These are phyloP conservation scores for Ascidia mentula DNA, from an alignment of 23 tunicate genomes.

Conservation along the genomic window DNA sequence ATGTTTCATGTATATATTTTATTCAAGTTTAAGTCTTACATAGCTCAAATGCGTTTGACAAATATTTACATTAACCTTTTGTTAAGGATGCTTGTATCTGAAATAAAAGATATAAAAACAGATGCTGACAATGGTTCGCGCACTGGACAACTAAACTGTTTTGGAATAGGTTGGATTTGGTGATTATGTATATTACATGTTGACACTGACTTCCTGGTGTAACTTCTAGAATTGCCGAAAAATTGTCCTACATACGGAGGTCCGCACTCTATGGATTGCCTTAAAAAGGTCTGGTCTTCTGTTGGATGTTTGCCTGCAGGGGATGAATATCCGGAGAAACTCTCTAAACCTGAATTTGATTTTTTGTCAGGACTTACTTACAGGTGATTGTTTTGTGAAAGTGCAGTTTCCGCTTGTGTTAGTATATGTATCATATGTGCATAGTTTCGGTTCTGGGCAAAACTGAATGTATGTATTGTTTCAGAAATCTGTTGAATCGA, in stretches of 20 bases:
- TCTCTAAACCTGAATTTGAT: neutral
- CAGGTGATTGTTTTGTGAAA: neutral
- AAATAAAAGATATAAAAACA: neutral
- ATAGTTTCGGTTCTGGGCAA: no score
- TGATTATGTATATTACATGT: no score
- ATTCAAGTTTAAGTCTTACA: neutral
- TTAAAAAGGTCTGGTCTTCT: neutral
- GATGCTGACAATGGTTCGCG: neutral
- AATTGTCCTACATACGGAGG: neutral
- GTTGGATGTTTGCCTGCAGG: constrained; percentile 3
- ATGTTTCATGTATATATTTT: no score
- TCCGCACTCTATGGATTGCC: neutral
- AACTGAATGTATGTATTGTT: no score
- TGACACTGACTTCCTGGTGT: no score
- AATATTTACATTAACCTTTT: neutral
- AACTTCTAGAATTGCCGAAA: neutral
- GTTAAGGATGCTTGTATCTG: neutral
- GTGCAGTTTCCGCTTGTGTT: neutral
- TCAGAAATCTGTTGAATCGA: neutral
- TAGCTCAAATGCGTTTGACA: neutral
- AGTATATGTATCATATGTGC: neutral
- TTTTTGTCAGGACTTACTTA: neutral
- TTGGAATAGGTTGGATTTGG: no score
- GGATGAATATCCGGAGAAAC: neutral
- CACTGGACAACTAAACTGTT: no score